These are phyloP conservation scores for Lithophane ornitopus DNA, from an alignment of 2,888 invertebrate genomes.

Conservation along the genomic window DNA sequence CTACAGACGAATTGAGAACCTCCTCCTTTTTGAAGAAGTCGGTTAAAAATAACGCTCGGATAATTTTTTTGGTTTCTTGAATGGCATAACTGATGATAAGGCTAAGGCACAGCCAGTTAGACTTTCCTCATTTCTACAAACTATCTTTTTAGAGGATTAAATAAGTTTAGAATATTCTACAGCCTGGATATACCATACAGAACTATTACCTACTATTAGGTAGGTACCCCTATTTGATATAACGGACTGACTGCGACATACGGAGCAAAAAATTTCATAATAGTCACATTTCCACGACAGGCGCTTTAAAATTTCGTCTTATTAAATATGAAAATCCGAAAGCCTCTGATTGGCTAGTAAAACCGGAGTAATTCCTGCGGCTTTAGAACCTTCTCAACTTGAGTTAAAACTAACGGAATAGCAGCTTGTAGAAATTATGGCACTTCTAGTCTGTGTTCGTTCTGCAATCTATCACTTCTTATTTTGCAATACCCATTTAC, in stretches of 20 bases:
- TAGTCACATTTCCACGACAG: background rate
- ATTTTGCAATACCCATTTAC: slow-evolving; percentile 32
- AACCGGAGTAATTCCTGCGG: too few species aligned
- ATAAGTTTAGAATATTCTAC: background rate
- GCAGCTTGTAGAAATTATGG: background rate
- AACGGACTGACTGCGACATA: background rate
- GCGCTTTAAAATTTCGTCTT: too few species aligned
- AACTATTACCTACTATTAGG: background rate
- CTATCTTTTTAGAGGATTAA: background rate
- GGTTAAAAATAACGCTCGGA: slow-evolving; percentile 23
- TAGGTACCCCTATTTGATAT: background rate
- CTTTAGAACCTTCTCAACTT: background rate
- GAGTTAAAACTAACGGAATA: background rate
- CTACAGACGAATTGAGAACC: too few species aligned
- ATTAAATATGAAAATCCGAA: background rate
- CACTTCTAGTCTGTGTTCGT: background rate
- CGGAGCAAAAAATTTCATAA: too few species aligned
- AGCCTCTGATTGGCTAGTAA: background rate
- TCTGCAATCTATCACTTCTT: background rate
- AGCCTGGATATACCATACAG: background rate
- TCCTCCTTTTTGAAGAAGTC: too few species aligned
- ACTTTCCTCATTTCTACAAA: background rate
- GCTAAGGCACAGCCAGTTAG: background rate
- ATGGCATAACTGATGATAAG: slow-evolving; percentile 17
- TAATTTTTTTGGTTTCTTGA: slow-evolving; percentile 25